A percentile compares a stretch with the other conserved stretches of the same genome.
These are phyloP conservation scores for Rhodophaea formosa DNA, from an alignment of 2,888 invertebrate genomes.

Conservation along the genomic window DNA sequence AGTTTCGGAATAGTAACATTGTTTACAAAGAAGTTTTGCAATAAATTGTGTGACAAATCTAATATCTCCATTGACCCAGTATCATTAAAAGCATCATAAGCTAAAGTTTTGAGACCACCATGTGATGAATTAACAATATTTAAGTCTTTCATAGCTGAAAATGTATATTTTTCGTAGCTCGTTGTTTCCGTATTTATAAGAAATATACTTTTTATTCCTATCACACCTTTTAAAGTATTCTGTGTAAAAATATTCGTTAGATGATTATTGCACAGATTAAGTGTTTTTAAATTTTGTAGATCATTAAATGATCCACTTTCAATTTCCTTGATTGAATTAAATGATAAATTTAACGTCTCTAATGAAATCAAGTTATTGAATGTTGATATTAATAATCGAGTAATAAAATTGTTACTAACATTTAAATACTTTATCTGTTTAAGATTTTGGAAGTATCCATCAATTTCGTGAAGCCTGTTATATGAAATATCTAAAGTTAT, in stretches of 20 bases:
- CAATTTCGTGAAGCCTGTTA: slow-evolving; percentile 16
- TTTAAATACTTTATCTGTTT: slow-evolving; percentile 15
- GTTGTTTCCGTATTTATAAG: slow-evolving; percentile 19
- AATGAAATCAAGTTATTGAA: slow-evolving; percentile 16
- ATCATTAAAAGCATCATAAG: slow-evolving; percentile 26
- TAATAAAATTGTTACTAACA: slow-evolving; percentile 19
- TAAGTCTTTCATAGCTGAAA: slow-evolving; percentile 22
- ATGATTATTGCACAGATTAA: slow-evolving; percentile 23
- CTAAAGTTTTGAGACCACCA: slow-evolving; percentile 26
- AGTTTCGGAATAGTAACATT: slow-evolving; percentile 24
- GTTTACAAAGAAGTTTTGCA: slow-evolving; percentile 27
- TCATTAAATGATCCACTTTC: slow-evolving; percentile 20
- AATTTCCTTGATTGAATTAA: not conserved
- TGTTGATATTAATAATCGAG: slow-evolving; percentile 17
- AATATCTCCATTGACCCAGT: slow-evolving; percentile 27
- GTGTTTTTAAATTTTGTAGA: slow-evolving; percentile 18
- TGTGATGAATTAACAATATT: slow-evolving; percentile 26
- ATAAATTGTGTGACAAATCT: slow-evolving; percentile 29
- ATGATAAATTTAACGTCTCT: not conserved
- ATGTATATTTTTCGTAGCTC: slow-evolving; percentile 21
- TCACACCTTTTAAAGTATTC: slow-evolving; percentile 21
- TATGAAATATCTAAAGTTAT: slow-evolving; percentile 20
- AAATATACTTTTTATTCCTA: slow-evolving; percentile 14
- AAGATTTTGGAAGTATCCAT: slow-evolving; percentile 12
- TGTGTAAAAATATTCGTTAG: slow-evolving; percentile 17